Evolutionary conservation across 2,888 invertebrate species (phyloP).

Genomic region (Mesorhabditis spiculigera): DNA sequence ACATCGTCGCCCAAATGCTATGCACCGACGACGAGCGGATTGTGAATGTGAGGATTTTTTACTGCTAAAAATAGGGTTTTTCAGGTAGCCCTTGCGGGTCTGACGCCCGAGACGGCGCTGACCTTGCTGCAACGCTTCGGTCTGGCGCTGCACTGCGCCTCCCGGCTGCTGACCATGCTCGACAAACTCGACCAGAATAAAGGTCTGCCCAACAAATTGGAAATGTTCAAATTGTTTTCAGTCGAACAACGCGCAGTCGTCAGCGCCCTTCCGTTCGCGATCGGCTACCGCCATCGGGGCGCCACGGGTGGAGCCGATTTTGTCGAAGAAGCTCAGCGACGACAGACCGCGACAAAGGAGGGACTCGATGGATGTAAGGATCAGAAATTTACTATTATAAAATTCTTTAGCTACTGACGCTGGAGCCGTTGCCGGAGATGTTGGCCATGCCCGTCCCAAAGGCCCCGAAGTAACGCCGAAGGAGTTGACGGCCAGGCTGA

Average conservation of each 20-base stretch:
- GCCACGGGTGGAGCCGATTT: not conserved
- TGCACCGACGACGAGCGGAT: not conserved
- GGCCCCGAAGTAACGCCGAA: not conserved
- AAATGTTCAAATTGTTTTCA: not conserved
- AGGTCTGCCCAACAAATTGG: not conserved
- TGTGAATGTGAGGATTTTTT: not conserved
- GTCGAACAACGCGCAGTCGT: not conserved
- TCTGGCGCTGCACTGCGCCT: not conserved
- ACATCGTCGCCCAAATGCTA: not conserved
- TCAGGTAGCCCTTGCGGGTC: not conserved
- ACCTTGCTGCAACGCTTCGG: conserved; percentile 1
- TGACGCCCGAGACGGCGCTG: not conserved
- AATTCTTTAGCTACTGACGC: not conserved
- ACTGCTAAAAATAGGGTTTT: not conserved
- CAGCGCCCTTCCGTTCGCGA: not conserved
- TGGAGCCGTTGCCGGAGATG: not conserved
- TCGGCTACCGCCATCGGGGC: not conserved
- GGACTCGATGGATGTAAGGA: not conserved
- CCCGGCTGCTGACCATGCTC: not conserved
- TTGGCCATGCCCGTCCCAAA: not conserved
- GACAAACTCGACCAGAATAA: not conserved
- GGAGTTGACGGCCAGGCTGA: not conserved
- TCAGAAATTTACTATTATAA: not conserved
- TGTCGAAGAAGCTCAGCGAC: not conserved
- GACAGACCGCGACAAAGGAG: not conserved